Percentiles rank a stretch among this genome's conserved stretches.
These are phyloP conservation scores for Puma concolor DNA, from an alignment of 2,113 vertebrate species.

Conservation along the genomic window DNA sequence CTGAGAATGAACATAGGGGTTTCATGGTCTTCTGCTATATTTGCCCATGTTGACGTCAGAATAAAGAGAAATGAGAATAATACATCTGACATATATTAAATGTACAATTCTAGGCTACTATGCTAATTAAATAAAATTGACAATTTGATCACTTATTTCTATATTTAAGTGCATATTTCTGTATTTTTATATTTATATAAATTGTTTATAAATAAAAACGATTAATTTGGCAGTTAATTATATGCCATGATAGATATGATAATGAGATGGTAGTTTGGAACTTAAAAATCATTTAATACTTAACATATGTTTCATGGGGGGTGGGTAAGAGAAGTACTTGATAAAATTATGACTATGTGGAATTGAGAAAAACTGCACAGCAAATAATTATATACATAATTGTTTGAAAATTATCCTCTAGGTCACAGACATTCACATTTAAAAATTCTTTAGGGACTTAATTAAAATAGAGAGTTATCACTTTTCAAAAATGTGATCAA, in stretches of 20 bases:
- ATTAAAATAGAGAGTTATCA: slow-evolving; percentile 65
- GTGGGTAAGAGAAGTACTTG: background rate
- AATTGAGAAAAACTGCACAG: slow-evolving; percentile 39
- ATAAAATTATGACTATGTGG: slow-evolving; percentile 23
- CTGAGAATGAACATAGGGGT: background rate
- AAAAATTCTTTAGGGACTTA: slow-evolving; percentile 66
- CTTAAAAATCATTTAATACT: background rate
- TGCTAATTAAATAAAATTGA: background rate
- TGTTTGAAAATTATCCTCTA: slow-evolving; percentile 38
- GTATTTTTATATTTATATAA: slow-evolving; percentile 30
- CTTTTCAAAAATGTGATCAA: slow-evolving; percentile 64
- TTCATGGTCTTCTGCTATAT: background rate
- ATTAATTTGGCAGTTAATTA: background rate
- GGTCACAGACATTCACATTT: slow-evolving; percentile 53
- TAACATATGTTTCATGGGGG: background rate
- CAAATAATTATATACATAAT: slow-evolving; percentile 47
- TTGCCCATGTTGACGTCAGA: background rate
- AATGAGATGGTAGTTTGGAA: background rate
- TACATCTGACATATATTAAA: background rate
- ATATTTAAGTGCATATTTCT: background rate
- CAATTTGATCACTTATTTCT: background rate
- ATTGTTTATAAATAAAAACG: slow-evolving; percentile 33
- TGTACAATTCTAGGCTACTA: background rate
- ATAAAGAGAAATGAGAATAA: background rate
- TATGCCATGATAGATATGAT: background rate